Percentiles rank a stretch among this genome's conserved stretches.
Evolutionary conservation across 2,888 invertebrate species (phyloP).

Genomic region (Callinectes sapidus): DNA sequence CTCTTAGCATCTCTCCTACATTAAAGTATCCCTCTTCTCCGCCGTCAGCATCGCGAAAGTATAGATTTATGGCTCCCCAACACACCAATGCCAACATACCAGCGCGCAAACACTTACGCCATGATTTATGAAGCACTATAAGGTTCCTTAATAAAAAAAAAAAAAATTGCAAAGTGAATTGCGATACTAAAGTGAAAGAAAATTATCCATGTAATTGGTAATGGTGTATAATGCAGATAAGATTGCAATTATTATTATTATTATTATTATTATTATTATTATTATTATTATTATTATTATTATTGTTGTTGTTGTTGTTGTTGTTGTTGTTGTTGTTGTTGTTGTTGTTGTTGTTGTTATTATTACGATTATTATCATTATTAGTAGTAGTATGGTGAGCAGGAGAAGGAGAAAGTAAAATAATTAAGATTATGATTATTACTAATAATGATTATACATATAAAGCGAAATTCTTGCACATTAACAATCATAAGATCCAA

Average conservation of each 20-base stretch:
- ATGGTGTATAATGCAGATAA: background rate
- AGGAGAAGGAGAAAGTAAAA: no score
- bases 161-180: background rate
- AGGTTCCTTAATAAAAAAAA: background rate
- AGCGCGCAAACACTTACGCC: constrained; percentile 6
- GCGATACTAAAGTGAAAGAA: background rate
- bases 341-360: no score
- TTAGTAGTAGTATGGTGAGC: no score
- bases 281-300: background rate
- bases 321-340: no score
- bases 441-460: background rate
- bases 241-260: no score
- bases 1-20: background rate
- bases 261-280: background rate
- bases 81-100: background rate
- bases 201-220: background rate
- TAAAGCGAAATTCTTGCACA: no score
- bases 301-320: no score
- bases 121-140: background rate
- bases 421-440: no score
- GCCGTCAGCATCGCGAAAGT: background rate
- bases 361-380: no score
- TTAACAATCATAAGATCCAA: no score
- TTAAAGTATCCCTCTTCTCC: background rate
- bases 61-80: constrained; percentile 6